A percentile compares a stretch with the other conserved stretches of the same genome.
phyloP scores from a whole-genome alignment of 1,140 invertebrate genomes.

The Caenorhabditis inopinata region DNA sequence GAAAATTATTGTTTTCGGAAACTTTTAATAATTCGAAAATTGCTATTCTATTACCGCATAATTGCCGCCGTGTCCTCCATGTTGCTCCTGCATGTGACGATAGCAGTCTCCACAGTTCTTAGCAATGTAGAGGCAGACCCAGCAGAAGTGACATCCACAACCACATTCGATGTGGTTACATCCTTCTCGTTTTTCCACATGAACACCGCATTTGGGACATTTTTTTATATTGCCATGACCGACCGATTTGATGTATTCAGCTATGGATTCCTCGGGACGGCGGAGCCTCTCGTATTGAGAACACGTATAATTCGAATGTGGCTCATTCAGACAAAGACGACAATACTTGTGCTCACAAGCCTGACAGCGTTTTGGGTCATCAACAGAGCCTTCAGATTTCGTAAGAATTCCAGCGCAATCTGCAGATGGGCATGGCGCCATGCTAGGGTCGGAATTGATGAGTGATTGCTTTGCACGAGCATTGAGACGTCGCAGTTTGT shows the following conservation, averaged over 20 bases:
- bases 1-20: too few species aligned
- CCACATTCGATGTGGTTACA: neutral
- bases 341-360: neutral
- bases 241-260: neutral
- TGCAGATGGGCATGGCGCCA: neutral
- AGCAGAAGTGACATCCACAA: neutral
- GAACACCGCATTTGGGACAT: neutral
- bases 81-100: neutral
- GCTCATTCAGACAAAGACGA: neutral
- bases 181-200: neutral
- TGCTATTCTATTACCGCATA: neutral
- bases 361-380: neutral
- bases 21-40: too few species aligned
- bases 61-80: neutral
- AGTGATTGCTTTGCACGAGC: neutral
- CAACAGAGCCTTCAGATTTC: neutral
- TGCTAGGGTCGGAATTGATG: neutral
- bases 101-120: neutral
- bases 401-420: neutral
- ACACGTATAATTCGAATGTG: neutral
- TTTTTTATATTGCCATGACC: neutral
- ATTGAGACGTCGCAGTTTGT: neutral
- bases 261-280: neutral
- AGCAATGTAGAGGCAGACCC: neutral
- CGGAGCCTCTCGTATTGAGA: neutral